Base-by-base conservation (phyloP, 2,797 vertebrate genomes). In the Poeciliopsis gracilis region DNA sequence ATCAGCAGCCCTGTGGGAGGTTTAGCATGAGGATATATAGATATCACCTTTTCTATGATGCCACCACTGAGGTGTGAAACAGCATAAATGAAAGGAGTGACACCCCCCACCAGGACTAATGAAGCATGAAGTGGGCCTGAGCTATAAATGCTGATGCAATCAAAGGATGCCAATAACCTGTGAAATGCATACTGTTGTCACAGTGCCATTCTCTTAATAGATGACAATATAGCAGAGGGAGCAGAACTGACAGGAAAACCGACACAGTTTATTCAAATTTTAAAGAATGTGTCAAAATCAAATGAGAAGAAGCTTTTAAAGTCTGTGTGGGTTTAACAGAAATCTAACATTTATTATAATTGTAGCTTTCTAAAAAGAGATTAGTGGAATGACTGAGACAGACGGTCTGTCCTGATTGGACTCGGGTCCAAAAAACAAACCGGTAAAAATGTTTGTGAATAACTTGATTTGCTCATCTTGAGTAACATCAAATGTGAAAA, bases 91-190 rank as follows among this genome's bases (percentile, higher is more conserved):
- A 84, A 82, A 83, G 70, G 59, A 84, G 87, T 85, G n/a, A 51
- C 25, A 61, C 25, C 73, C 47, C 86, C 86, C 71, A 59, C 30
- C 49, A 80, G 10, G 61, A 33, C 73, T 89, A 95, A 95, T 91
- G 90, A 88, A 89, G 89, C 84, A 75, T 89, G 89, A 93, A 90
- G 90, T 88, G 82, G 90, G 91, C 87, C 87, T 89, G 90, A 90
- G 86, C 85, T 80, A 91, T 85, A 88, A 93, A 91, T 86, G 92
- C 90, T 92, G 92, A 93, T 91, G 92, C 93, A 94, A 94, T 94
- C 93, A 89, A 90, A 91, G 75, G 76, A 87, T 61, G 84, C 85
- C 93, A 95, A 93, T 92, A 93, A 92, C 84, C 89, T 92, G 91
- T 93, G 92, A 94, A 94, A 95, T 94, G 83, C 88, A 90, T 91